Percentiles rank a stretch among this genome's conserved stretches.
These are phyloP conservation scores for Anadara kagoshimensis DNA, from an alignment of 1,140 invertebrate genomes.

Conservation along the genomic window DNA sequence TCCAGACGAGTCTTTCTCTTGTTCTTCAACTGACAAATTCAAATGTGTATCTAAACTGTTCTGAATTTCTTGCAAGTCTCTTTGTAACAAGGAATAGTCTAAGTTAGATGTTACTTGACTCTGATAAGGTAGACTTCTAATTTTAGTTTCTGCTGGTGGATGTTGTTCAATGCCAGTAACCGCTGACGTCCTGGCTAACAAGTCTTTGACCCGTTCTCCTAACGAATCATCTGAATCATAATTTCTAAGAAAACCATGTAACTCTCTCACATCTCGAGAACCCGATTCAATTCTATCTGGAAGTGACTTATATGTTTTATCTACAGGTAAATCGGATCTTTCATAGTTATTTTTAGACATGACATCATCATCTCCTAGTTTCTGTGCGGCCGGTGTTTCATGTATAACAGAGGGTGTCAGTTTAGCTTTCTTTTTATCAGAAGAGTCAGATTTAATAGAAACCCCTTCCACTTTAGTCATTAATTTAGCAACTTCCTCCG, in stretches of 20 bases:
- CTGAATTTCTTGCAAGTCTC: constrained; percentile 64
- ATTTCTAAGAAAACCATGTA: no score
- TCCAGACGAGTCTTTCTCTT: neutral
- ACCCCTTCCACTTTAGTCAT: constrained; percentile 14
- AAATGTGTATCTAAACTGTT: constrained; percentile 51
- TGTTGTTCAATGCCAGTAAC: constrained; percentile 23
- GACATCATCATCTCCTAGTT: no score
- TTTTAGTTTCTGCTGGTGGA: neutral
- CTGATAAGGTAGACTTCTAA: neutral
- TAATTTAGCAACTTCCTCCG: constrained; percentile 41
- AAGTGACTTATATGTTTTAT: no score
- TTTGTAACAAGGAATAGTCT: constrained; percentile 57
- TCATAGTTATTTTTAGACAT: no score
- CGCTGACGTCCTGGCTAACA: constrained; percentile 40
- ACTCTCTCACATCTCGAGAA: no score
- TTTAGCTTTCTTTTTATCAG: no score
- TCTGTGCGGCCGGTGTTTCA: no score
- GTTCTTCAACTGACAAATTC: neutral
- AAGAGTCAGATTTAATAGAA: no score
- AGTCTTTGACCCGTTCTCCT: constrained; percentile 25
- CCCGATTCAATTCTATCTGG: no score
- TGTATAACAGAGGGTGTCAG: no score
- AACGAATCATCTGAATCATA: constrained; percentile 28
- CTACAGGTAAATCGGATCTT: no score
- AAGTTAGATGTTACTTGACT: constrained; percentile 21